Conservation (phyloP, 2,797 vertebrate genomes). For the Sparus aurata region DNA sequence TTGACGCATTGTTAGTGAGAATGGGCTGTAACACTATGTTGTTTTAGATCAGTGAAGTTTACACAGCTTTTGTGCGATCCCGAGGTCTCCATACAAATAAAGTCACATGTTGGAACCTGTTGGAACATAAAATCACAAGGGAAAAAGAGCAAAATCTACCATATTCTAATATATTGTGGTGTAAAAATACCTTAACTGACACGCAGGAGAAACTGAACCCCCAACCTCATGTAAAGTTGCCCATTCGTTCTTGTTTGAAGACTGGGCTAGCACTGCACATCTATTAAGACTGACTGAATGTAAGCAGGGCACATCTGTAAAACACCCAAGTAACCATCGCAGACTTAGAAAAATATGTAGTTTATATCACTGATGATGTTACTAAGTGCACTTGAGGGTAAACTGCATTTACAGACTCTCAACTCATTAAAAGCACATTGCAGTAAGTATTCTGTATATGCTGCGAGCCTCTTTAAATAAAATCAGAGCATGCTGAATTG, state of each 20-base stretch:
- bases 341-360: background rate
- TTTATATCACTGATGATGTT: conserved; percentile 8
- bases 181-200: background rate
- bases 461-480: conserved; percentile 16
- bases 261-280: background rate
- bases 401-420: background rate
- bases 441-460: conserved; percentile 21
- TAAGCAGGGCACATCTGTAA: background rate
- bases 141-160: background rate
- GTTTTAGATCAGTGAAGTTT: background rate
- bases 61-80: background rate
- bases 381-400: conserved; percentile 24
- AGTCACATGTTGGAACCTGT: background rate
- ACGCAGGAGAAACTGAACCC: background rate
- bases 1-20: no score
- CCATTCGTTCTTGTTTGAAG: background rate
- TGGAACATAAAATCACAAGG: background rate
- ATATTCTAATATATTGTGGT: background rate
- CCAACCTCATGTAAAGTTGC: background rate
- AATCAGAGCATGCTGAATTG: conserved; percentile 29
- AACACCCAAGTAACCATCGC: background rate
- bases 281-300: background rate
- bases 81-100: background rate
- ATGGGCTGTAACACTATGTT: background rate
- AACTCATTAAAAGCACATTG: conserved; percentile 36